Base-by-base conservation (phyloP, 2,888 invertebrate species). In the Melanostoma mellinum region DNA sequence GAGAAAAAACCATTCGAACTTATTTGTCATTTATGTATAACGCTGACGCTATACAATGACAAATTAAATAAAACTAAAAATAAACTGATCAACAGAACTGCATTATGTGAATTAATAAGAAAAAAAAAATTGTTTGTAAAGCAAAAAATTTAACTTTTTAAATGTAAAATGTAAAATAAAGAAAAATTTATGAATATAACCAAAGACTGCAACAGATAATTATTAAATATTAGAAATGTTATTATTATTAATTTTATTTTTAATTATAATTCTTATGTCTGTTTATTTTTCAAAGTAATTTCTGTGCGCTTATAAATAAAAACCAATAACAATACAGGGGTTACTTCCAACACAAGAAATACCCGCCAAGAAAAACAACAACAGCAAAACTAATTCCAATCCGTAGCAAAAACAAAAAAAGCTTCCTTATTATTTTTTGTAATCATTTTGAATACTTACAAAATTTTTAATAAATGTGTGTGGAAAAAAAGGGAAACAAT, bases 201-300 rank as follows among this genome's bases (percentile, higher is more conserved):
- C 91, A 91, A 91, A 91, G 91, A 91, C 92, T 91, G 92, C 91
- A 91, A 91, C 90, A 91, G 90, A 91, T 91, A 90, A 91, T 91
- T 91, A 91, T 90, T 91, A 91, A 90, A 90, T 90, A 89, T 90
- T 90, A 91, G 90, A 90, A 89, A 89, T 89, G 89, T 91, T 90
- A 90, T 89, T 85, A 86, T 82, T 85, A 86, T 86, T 85, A 85
- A 85, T 86, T 85, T 86, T 79, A 85, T 86, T 86, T 85, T 74
- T 81, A 77, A 72, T 74, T 84, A 61, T 69, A 69, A 65, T 84
- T 84, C 53, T 55, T 75, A 58, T 75, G 38, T 76, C 65, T 74
- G 78, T 82, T 48, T 73, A 48, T 67, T 69, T 79, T 38, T 61
- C 35, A 6, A 71, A 71, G 35, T 46, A 42, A 60, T 53, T 74